Base-by-base conservation (phyloP, 2,113 vertebrate species). In the Hemibagrus wyckioides region DNA sequence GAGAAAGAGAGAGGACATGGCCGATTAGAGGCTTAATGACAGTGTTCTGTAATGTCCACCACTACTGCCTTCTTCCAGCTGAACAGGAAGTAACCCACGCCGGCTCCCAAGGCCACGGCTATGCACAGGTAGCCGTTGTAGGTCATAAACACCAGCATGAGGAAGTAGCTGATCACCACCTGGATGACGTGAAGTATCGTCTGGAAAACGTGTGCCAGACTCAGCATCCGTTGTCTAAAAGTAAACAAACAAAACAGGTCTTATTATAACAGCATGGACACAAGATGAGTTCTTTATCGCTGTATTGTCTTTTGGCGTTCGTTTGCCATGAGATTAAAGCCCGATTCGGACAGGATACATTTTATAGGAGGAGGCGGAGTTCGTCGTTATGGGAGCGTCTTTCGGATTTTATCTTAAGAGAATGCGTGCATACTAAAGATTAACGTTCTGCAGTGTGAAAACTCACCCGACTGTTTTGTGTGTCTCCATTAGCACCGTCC, bases 141-240 rank as follows among this genome's bases (percentile, higher is more conserved):
- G 6, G 97, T 99, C 98, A 99, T 99, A 94, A 99, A 99, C 93
- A 99, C 94, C 50, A 99, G 96, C 98, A 99, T 99, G 83, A 99
- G 96, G 91, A 99, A 96, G 92, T 99, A 99, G 94, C 98, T 99
- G 94, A 99, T 93, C 83, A 98, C 97, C 44, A 99, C 98, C 61
- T 99, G 98, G 88, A 99, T 83, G 90, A 99, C 88, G 89, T 99
- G 98, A 63, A 99, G 94, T 15, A 97, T 85, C 0, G 98, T 99
- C 90, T 99, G 98, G 88, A 99, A 90, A 88, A 97, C 92, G 93
- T 99, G 98, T 84, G 97, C 94, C 21, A 97, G 91, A 92, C 98
- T 99, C 91, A 99, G 86, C 97, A 99, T 98, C 94, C 97, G 96
- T 90, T 99, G 98, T 15, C 98, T 99, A 92, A 14, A 54, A 83